Conservation (phyloP, 2,113 vertebrate species). For the Rallus limicola region DNA sequence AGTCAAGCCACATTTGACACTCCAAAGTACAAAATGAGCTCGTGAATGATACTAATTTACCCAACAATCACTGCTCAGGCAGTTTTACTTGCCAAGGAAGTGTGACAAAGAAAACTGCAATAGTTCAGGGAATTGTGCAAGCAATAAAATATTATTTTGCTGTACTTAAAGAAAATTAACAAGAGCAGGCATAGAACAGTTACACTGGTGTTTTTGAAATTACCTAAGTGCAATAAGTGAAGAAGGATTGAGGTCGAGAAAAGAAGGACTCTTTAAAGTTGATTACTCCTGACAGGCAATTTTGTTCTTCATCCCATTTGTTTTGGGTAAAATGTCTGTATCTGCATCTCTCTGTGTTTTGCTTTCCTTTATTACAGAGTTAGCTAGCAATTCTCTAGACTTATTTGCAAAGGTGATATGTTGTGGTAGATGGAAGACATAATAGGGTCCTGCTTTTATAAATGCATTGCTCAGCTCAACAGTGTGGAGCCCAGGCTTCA, state of each 20-base stretch:
- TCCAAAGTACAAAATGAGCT: constrained; percentile 63
- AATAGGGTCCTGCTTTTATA: not conserved
- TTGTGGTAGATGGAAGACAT: not conserved
- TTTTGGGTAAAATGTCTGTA: not conserved
- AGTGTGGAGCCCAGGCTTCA: not conserved
- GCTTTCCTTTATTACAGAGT: not conserved
- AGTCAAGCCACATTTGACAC: constrained; percentile 49
- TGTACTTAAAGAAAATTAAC: constrained; percentile 68
- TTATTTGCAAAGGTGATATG: not conserved
- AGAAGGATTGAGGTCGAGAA: not conserved
- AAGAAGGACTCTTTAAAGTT: not conserved
- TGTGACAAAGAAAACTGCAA: constrained; percentile 66
- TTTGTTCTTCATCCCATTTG: constrained; percentile 15
- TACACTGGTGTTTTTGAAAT: constrained; percentile 21
- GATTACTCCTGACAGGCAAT: constrained; percentile 8
- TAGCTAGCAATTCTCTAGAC: not conserved
- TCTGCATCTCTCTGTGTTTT: not conserved
- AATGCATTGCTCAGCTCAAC: not conserved
- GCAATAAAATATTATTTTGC: constrained; percentile 61
- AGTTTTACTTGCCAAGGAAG: constrained; percentile 63
- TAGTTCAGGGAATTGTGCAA: constrained; percentile 64
- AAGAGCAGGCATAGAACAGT: constrained; percentile 17
- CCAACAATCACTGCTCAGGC: constrained; percentile 57
- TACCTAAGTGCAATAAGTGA: not conserved
- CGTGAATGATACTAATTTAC: constrained; percentile 66